A percentile compares a stretch with the other conserved stretches of the same genome.
Evolutionary conservation across 1,140 invertebrate genomes (phyloP).

Genomic region (Lasioglossum albipes): DNA sequence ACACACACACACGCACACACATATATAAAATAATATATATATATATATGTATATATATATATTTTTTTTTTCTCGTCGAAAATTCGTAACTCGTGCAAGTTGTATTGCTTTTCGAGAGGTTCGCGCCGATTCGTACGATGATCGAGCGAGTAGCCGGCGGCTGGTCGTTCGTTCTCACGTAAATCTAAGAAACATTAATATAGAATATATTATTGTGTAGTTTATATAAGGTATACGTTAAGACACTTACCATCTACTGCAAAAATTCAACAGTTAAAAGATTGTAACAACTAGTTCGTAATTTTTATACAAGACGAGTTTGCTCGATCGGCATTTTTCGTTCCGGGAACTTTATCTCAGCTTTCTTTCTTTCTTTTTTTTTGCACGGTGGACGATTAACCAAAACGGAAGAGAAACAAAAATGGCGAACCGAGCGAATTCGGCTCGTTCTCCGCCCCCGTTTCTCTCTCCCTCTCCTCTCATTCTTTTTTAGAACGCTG

Average conservation of each 20-base stretch:
- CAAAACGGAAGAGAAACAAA: neutral
- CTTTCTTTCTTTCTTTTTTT: neutral
- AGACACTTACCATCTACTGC: constrained; percentile 77
- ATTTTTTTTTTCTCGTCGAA: neutral
- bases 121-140: neutral
- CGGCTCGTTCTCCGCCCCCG: constrained; percentile 24
- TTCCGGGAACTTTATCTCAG: neutral
- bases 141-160: constrained; percentile 36
- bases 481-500: too few relatives aligned
- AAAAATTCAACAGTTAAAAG: constrained; percentile 79
- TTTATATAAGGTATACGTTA: constrained; percentile 77
- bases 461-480: neutral
- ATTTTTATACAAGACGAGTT: constrained; percentile 32
- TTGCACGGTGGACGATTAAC: neutral
- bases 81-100: too few relatives aligned
- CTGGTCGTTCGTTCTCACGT: constrained; percentile 47
- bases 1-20: too few relatives aligned
- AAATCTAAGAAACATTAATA: constrained; percentile 78
- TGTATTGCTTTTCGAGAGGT: neutral
- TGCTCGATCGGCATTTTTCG: constrained; percentile 1
- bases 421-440: constrained; percentile 14
- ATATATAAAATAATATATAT: too few relatives aligned
- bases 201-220: constrained; percentile 77
- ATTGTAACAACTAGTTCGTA: constrained; percentile 74
- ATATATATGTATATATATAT: neutral